Percentiles rank a stretch among this genome's conserved stretches.
Conservation (phyloP, 1,140 invertebrate species). For the Galleria mellonella region DNA sequence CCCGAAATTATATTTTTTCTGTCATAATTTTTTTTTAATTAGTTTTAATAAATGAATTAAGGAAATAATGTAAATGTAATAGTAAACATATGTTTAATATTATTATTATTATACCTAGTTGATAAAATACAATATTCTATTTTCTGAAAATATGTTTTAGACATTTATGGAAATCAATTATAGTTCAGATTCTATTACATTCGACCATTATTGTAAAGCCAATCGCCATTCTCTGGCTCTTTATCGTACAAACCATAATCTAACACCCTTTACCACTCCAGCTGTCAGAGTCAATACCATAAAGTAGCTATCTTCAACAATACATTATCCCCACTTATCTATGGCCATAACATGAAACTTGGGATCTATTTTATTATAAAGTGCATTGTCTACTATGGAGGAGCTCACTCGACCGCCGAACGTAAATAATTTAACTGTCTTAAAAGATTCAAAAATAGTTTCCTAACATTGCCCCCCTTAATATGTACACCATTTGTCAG, state of each 20-base stretch:
- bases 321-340: slow-evolving; percentile 69
- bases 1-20: too few species aligned
- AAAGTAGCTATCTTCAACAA: slow-evolving; percentile 64
- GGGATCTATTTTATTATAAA: slow-evolving; percentile 73
- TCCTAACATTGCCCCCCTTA: slow-evolving; percentile 69
- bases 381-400: slow-evolving; percentile 62
- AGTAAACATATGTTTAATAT: too few species aligned
- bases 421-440: slow-evolving; percentile 74
- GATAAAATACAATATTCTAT: too few species aligned
- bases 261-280: slow-evolving; percentile 61
- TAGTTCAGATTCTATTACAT: slow-evolving; percentile 5
- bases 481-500: slow-evolving; percentile 73
- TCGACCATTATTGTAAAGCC: slow-evolving; percentile 42
- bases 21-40: too few species aligned
- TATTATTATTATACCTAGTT: too few species aligned
- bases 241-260: slow-evolving; percentile 43
- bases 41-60: too few species aligned
- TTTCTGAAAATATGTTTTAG: too few species aligned
- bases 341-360: slow-evolving; percentile 60
- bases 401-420: slow-evolving; percentile 53
- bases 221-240: slow-evolving; percentile 26
- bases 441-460: slow-evolving; percentile 75
- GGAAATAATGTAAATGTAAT: too few species aligned
- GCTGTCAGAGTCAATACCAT: slow-evolving; percentile 58
- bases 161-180: background rate